Percentiles rank a stretch among this genome's conserved stretches.
Conservation (phyloP, 2,888 invertebrate species). For the Synanthedon vespiformis region DNA sequence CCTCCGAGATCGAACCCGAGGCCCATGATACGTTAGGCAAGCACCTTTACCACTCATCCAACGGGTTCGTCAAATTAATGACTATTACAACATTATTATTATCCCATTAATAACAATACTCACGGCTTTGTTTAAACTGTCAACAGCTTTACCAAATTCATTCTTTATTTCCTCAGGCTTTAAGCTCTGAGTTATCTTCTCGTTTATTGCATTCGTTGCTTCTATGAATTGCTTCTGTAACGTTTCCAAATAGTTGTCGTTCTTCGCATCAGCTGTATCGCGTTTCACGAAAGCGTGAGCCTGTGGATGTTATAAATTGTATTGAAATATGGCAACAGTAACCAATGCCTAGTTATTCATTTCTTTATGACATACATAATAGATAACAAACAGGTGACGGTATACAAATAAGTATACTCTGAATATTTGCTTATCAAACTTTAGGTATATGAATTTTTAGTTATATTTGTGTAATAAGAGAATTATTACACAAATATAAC, state of each 20-base stretch:
- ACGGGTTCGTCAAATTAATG: neutral
- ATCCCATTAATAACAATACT: slow-evolving; percentile 6
- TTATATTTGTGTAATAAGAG: too few relatives aligned
- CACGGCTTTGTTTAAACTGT: slow-evolving; percentile 21
- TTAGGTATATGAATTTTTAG: too few relatives aligned
- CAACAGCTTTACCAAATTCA: slow-evolving; percentile 19
- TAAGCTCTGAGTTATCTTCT: slow-evolving; percentile 14
- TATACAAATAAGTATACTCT: too few relatives aligned
- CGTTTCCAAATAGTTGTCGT: slow-evolving; percentile 12
- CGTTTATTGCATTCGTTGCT: slow-evolving; percentile 8
- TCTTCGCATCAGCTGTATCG: slow-evolving; percentile 24
- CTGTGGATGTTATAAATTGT: slow-evolving; percentile 13
- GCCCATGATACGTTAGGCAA: too few relatives aligned
- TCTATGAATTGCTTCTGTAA: slow-evolving; percentile 18
- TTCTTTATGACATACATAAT: too few relatives aligned
- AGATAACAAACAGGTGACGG: too few relatives aligned
- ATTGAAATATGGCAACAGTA: too few relatives aligned
- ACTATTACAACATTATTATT: neutral
- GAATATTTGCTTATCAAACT: too few relatives aligned
- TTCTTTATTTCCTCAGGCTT: slow-evolving; percentile 27
- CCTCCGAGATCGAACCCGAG: too few relatives aligned
- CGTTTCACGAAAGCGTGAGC: slow-evolving; percentile 49
- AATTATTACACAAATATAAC: too few relatives aligned
- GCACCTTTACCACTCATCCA: too few relatives aligned
- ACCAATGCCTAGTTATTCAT: too few relatives aligned